phyloP scores from a whole-genome alignment of 2,113 vertebrate genomes.

The Mastomys coucha region DNA sequence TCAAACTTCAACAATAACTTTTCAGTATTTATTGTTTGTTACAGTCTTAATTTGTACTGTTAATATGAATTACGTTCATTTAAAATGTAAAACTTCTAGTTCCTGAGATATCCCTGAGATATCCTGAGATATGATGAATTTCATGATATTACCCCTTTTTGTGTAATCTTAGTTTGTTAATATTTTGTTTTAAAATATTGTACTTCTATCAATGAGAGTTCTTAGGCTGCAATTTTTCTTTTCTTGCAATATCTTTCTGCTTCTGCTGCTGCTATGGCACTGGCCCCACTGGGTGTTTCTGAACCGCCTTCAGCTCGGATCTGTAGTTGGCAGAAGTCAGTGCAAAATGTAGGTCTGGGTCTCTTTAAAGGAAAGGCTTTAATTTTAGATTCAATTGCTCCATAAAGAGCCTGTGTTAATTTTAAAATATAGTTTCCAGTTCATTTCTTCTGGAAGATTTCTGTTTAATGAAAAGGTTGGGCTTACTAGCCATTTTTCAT shows the following conservation, averaged over 20 bases:
- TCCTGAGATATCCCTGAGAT: background rate
- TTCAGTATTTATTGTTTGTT: background rate
- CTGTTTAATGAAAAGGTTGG: background rate
- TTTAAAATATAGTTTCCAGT: background rate
- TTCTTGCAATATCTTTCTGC: background rate
- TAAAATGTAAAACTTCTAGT: background rate
- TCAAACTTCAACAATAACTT: background rate
- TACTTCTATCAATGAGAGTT: background rate
- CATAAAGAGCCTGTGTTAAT: background rate
- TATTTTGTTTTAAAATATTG: background rate
- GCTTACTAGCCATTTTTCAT: background rate
- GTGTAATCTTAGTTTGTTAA: background rate
- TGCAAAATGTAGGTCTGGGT: background rate
- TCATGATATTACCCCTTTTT: background rate
- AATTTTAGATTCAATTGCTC: background rate
- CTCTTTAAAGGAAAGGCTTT: conserved; percentile 6
- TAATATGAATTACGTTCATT: background rate
- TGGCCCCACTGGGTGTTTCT: background rate
- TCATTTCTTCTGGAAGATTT: background rate
- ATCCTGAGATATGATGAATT: background rate
- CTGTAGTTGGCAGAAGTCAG: background rate
- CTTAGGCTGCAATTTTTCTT: background rate
- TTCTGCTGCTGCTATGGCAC: background rate
- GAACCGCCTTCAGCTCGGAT: background rate
- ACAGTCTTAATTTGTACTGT: background rate